Conservation (phyloP, 2,888 invertebrate genomes). For the Cephalotes varians region DNA sequence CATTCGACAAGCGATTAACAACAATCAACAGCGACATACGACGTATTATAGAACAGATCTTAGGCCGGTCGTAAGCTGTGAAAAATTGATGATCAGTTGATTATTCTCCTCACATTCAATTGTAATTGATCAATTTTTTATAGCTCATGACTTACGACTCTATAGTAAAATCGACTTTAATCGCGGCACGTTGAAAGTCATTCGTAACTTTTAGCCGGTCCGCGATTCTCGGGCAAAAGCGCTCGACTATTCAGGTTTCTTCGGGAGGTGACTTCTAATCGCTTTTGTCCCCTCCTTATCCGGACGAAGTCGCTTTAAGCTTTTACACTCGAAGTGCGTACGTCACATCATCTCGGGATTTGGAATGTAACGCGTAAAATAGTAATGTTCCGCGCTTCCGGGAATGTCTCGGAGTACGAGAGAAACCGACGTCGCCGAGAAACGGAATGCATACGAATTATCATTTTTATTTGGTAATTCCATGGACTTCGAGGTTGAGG, state of each 20-base stretch:
- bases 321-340: neutral
- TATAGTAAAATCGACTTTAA: too few species aligned
- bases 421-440: slow-evolving; percentile 30
- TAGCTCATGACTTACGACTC: too few species aligned
- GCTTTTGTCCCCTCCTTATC: neutral
- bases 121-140: too few species aligned
- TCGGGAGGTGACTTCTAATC: neutral
- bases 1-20: too few species aligned
- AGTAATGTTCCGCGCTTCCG: slow-evolving; percentile 9
- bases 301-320: neutral
- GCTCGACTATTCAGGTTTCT: slow-evolving; percentile 22
- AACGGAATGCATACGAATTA: slow-evolving; percentile 42
- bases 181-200: slow-evolving; percentile 20
- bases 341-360: slow-evolving; percentile 4
- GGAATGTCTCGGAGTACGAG: neutral
- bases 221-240: neutral
- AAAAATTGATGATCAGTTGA: too few species aligned
- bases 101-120: too few species aligned
- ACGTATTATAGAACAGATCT: too few species aligned
- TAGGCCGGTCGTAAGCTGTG: too few species aligned
- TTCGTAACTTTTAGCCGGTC: slow-evolving; percentile 16
- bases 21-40: too few species aligned
- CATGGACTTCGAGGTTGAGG: slow-evolving; percentile 30
- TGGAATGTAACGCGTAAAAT: slow-evolving; percentile 2
- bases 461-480: slow-evolving; percentile 20